Conservation (phyloP, 2,113 vertebrate species). For the Perccottus glenii region DNA sequence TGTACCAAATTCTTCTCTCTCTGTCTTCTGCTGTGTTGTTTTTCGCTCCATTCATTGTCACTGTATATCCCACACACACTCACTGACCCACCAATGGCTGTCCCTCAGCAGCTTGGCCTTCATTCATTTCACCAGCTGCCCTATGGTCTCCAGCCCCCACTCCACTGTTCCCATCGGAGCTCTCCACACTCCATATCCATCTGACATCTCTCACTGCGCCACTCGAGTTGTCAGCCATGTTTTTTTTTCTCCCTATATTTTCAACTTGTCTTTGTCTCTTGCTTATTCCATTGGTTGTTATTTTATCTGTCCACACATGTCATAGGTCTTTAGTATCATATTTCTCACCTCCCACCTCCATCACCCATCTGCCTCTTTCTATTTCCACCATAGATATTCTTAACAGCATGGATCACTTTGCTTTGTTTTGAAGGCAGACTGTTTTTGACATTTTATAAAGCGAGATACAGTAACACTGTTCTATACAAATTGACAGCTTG, state of each 20-base stretch:
- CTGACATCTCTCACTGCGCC: no score
- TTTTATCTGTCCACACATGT: not conserved
- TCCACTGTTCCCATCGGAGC: slow-evolving; percentile 1
- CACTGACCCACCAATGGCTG: slow-evolving; percentile 47
- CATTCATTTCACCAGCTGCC: slow-evolving; percentile 46
- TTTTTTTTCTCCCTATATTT: not conserved
- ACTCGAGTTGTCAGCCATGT: no score
- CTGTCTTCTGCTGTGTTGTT: not conserved
- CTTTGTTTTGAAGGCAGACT: no score
- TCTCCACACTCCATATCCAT: not conserved
- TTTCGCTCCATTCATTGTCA: not conserved
- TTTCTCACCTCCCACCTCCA: not conserved
- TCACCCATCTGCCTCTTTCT: not conserved
- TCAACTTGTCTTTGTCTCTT: not conserved
- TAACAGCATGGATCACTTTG: no score
- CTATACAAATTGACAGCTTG: no score
- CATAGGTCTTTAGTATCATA: not conserved
- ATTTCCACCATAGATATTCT: not conserved
- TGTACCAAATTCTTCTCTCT: slow-evolving; percentile 6
- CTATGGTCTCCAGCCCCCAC: slow-evolving; percentile 8
- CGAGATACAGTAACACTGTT: no score
- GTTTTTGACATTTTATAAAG: no score
- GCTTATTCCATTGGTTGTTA: not conserved
- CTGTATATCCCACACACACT: slow-evolving; percentile 18
- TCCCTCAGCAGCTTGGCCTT: slow-evolving; percentile 56